Percentiles rank a stretch among this genome's conserved stretches.
Conservation (phyloP, 2,113 vertebrate genomes). For the Tenebrosternarchus preto region DNA sequence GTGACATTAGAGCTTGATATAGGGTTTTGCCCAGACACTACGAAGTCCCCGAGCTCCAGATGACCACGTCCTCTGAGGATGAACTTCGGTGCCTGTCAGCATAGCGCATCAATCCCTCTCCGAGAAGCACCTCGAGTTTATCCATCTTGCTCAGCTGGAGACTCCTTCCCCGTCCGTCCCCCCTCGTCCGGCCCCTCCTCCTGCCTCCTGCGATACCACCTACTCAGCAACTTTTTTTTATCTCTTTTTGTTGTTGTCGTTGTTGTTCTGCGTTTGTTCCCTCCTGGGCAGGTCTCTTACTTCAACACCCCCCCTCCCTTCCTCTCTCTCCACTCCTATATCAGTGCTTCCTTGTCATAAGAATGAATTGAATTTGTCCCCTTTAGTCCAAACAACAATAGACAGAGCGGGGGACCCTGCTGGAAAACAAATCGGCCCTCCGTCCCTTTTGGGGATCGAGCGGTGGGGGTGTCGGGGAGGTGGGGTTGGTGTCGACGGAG, state of each 20-base stretch:
- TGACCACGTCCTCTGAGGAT: slow-evolving; percentile 53
- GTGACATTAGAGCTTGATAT: slow-evolving; percentile 34
- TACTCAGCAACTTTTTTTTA: slow-evolving; percentile 72
- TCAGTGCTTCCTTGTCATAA: slow-evolving; percentile 92
- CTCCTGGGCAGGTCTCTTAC: slow-evolving; percentile 67
- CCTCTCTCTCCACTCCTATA: slow-evolving; percentile 73
- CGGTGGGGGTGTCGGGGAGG: slow-evolving; percentile 75
- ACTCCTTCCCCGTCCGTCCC: slow-evolving; percentile 34
- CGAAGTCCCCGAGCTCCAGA: slow-evolving; percentile 30
- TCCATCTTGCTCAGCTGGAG: slow-evolving; percentile 45
- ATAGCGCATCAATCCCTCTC: slow-evolving; percentile 52
- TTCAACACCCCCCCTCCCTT: slow-evolving; percentile 43
- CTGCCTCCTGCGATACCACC: slow-evolving; percentile 41
- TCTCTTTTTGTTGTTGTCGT: slow-evolving; percentile 60
- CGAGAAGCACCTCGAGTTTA: slow-evolving; percentile 36
- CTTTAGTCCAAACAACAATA: slow-evolving; percentile 98
- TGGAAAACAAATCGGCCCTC: slow-evolving; percentile 96
- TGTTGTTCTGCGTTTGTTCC: slow-evolving; percentile 72
- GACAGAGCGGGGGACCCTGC: slow-evolving; percentile 92
- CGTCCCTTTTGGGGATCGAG: slow-evolving; percentile 94
- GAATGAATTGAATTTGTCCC: slow-evolving; percentile 99
- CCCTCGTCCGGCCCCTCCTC: not conserved
- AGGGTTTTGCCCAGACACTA: slow-evolving; percentile 25
- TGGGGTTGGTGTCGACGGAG: slow-evolving; percentile 77
- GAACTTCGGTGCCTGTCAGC: slow-evolving; percentile 43